Percentiles rank a stretch among this genome's conserved stretches.
These are phyloP conservation scores for Ectemnius cavifrons DNA, from an alignment of 2,888 invertebrate genomes.

Conservation along the genomic window DNA sequence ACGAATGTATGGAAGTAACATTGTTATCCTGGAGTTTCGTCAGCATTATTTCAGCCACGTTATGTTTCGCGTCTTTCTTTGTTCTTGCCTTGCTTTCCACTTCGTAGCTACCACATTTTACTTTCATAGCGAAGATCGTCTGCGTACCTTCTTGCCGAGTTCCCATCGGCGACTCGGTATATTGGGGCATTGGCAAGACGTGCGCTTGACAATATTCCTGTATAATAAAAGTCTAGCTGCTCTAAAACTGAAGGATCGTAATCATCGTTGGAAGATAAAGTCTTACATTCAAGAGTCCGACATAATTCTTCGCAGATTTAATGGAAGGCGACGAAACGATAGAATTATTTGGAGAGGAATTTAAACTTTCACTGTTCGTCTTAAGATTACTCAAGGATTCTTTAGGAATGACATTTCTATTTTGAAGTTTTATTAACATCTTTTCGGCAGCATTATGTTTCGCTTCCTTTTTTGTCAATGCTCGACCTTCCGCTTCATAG, in stretches of 20 bases:
- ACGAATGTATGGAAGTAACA: no score
- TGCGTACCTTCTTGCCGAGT: no score
- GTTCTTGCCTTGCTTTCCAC: no score
- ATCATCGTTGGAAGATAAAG: background rate
- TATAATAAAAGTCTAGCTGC: background rate
- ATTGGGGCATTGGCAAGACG: background rate
- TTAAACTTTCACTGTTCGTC: background rate
- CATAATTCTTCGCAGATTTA: slow-evolving; percentile 17
- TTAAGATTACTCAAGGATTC: background rate
- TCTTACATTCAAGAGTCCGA: slow-evolving; percentile 37
- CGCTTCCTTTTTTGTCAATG: slow-evolving; percentile 38
- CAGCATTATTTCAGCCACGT: no score
- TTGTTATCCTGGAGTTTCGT: no score
- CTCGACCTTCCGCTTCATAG: slow-evolving; percentile 11
- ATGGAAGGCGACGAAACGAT: background rate
- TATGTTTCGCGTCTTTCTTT: no score
- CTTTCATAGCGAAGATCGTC: no score
- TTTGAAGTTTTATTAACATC: slow-evolving; percentile 36
- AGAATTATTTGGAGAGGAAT: background rate
- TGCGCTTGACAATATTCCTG: background rate
- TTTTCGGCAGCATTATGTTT: slow-evolving; percentile 42
- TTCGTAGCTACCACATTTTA: no score
- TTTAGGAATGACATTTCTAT: background rate
- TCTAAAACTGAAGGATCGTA: background rate
- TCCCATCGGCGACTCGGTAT: background rate